Evolutionary conservation across 2,113 vertebrate species (phyloP).

Genomic region (Gopherus flavomarginatus): DNA sequence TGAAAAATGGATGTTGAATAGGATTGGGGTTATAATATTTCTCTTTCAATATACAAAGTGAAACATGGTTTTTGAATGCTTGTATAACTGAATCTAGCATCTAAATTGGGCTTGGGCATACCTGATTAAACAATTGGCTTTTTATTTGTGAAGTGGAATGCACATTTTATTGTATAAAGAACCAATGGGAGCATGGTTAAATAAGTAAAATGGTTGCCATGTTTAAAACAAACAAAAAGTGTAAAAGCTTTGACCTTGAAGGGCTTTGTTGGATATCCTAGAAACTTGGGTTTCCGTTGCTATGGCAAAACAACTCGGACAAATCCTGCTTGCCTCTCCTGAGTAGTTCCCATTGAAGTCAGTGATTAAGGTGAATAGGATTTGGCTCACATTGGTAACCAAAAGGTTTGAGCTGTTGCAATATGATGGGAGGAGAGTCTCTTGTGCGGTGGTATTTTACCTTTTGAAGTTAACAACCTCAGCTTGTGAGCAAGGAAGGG

Average conservation of each 20-base stretch:
- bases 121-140: not conserved
- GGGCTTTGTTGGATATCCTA: slow-evolving; percentile 16
- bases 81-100: not conserved
- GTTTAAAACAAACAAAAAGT: slow-evolving; percentile 57
- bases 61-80: not conserved
- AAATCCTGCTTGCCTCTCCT: not conserved
- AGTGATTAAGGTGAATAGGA: not conserved
- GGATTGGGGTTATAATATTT: not conserved
- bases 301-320: slow-evolving; percentile 59
- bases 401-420: not conserved
- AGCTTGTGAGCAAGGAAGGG: not conserved
- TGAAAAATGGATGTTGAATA: not conserved
- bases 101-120: not conserved
- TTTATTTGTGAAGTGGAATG: not conserved
- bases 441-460: not conserved
- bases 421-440: not conserved
- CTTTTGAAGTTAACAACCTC: not conserved
- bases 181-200: not conserved
- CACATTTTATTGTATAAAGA: not conserved
- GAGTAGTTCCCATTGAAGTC: slow-evolving; percentile 21
- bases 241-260: slow-evolving; percentile 53
- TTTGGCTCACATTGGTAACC: not conserved
- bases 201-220: slow-evolving; percentile 39
- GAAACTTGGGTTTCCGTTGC: slow-evolving; percentile 38
- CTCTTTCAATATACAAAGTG: not conserved